A percentile compares a stretch with the other conserved stretches of the same genome.
These are phyloP conservation scores for Acropora yongei DNA, from an alignment of 64 coral and sea anemone genomes.

Conservation along the genomic window DNA sequence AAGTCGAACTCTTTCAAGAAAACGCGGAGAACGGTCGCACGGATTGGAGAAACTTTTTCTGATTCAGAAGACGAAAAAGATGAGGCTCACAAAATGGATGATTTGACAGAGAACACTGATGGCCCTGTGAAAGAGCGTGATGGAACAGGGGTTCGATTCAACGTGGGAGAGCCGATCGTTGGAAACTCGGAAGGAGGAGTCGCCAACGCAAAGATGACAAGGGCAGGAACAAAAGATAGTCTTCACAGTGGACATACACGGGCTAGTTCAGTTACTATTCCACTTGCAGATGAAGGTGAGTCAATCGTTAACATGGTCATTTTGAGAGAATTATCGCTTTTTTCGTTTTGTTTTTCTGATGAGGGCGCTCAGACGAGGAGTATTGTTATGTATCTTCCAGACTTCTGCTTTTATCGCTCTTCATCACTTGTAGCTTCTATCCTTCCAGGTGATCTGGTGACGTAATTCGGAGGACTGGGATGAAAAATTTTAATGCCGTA, in stretches of 20 bases:
- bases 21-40: not conserved
- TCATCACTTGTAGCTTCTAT: no score
- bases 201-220: slow-evolving; percentile 33
- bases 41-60: slow-evolving; percentile 15
- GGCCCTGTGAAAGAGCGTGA: not conserved
- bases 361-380: no score
- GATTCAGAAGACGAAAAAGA: slow-evolving; percentile 54
- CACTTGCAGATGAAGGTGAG: slow-evolving; percentile 54
- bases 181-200: slow-evolving; percentile 22
- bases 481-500: no score
- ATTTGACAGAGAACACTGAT: not conserved
- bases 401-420: no score
- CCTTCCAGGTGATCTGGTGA: no score
- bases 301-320: not conserved
- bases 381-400: no score
- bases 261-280: slow-evolving; percentile 82
- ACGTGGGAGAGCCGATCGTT: slow-evolving; percentile 42
- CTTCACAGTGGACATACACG: slow-evolving; percentile 71
- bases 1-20: slow-evolving; percentile 10
- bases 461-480: no score
- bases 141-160: slow-evolving; percentile 85
- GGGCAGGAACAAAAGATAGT: slow-evolving; percentile 83
- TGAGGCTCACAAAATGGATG: not conserved
- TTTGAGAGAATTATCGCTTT: not conserved
- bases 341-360: not conserved